Percentiles rank a stretch among this genome's conserved stretches.
Evolutionary conservation across 2,888 invertebrate species (phyloP).

Genomic region (Actias luna): DNA sequence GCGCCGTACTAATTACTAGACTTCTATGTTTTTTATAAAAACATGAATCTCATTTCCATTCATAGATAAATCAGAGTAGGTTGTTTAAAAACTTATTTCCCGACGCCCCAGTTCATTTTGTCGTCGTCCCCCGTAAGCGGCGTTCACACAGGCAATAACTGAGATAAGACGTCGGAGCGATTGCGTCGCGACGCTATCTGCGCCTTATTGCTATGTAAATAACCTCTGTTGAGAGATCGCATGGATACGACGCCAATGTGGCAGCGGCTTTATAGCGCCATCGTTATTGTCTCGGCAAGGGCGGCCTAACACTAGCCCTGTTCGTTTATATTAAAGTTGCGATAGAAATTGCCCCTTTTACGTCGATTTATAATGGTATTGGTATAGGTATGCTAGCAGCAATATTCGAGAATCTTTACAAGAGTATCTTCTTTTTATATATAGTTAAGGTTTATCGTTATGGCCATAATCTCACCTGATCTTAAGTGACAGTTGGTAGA

Average conservation of each 20-base stretch:
- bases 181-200: slow-evolving; percentile 62
- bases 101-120: slow-evolving; percentile 67
- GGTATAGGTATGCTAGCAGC: too few species aligned
- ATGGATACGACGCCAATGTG: slow-evolving; percentile 70
- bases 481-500: too few species aligned
- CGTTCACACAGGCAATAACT: slow-evolving; percentile 71
- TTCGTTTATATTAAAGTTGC: slow-evolving; percentile 12
- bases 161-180: slow-evolving; percentile 62
- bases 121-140: slow-evolving; percentile 70
- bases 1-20: background rate
- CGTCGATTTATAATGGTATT: background rate
- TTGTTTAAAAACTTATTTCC: slow-evolving; percentile 64
- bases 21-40: slow-evolving; percentile 22
- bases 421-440: too few species aligned
- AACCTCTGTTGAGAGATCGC: slow-evolving; percentile 75
- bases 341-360: background rate
- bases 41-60: slow-evolving; percentile 43
- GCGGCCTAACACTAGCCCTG: slow-evolving; percentile 34
- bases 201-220: slow-evolving; percentile 78
- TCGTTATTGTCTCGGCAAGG: slow-evolving; percentile 38
- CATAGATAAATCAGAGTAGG: slow-evolving; percentile 56
- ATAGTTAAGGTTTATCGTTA: too few species aligned
- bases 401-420: too few species aligned
- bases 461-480: too few species aligned
- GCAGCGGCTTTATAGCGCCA: slow-evolving; percentile 68